Evolutionary conservation across 2,113 vertebrate species (phyloP), one percentile per base, ranked within the genome.

Genomic region (Dasyornis broadbenti): DNA sequence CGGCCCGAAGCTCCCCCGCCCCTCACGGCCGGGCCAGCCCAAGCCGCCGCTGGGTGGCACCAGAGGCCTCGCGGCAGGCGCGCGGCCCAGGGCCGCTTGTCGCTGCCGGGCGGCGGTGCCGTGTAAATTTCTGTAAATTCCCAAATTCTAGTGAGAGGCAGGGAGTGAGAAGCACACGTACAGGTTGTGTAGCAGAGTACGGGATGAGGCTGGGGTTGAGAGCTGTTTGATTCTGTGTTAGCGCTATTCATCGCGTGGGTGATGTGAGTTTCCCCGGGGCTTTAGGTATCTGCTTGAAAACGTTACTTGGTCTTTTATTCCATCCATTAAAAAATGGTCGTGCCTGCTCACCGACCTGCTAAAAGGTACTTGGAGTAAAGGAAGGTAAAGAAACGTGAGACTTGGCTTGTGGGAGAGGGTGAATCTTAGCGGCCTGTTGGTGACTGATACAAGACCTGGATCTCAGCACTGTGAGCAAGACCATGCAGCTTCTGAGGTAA

Each of bases 1-100:
- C 8, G 13, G 27, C 23, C 19, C 3, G 6, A 4, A 4, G 86
- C 22, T 15, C 21, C 15, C 1, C 3, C 13, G 5, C 13, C 40
- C 30, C 30, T 33, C 57, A 33, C 35, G 0, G 5, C 23, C 10
- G 4, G 11, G 3, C 6, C 2, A 13, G 13, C 10, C 22, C 27
- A 4, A 3, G 27, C 30, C 11, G 5, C 90, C 95, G 81, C 94
- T 81, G 64, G 94, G 84, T 69, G 95, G 90, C 84, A 84, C 81
- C 84, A 83, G 72, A 94, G 75, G 40, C 39, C 35, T n/a, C 60
- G 49, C 54, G 49, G 64, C 47, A 11, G 65, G 40, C 23, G 31
- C 21, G 42, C 33, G n/a, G 70, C 52, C 13, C 3, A 11, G 47
- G 5, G 15, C 9, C 3, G 0, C 7, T 31, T 10, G 10, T 16